Conservation (phyloP, 2,797 vertebrate genomes). For the Telmatherina bonti region DNA sequence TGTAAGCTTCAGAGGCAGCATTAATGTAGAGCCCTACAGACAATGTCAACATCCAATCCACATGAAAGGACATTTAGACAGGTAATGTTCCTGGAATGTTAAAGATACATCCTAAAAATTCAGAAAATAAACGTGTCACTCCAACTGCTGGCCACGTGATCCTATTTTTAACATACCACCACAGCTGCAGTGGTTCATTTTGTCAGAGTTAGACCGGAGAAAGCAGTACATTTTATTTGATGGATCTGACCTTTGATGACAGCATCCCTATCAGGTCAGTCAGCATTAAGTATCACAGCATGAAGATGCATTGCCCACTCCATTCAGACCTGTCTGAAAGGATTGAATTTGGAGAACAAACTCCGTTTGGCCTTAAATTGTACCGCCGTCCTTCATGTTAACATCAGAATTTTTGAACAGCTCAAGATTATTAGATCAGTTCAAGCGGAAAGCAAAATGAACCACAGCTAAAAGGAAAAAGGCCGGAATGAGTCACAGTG, state of each 20-base stretch:
- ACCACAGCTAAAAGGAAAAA: background rate
- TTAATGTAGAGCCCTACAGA: constrained; percentile 23
- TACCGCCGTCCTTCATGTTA: background rate
- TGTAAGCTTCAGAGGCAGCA: constrained; percentile 14
- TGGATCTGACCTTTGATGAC: background rate
- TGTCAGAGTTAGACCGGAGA: background rate
- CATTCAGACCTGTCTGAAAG: background rate
- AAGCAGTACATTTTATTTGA: background rate
- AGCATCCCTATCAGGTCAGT: background rate
- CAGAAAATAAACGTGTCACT: background rate
- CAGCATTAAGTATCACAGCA: background rate
- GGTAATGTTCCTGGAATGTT: background rate
- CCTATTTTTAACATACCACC: background rate
- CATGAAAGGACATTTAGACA: constrained; percentile 10
- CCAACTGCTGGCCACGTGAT: background rate
- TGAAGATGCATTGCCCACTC: background rate
- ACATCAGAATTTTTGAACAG: background rate
- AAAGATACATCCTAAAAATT: background rate
- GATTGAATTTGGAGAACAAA: background rate
- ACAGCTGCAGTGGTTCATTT: background rate
- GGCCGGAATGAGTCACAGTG: background rate
- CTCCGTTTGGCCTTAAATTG: background rate
- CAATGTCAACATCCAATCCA: background rate
- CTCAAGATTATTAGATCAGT: background rate
- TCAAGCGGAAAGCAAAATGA: background rate